phyloP scores from a whole-genome alignment of 2,888 invertebrate species.

The Dasypogon diadema region DNA sequence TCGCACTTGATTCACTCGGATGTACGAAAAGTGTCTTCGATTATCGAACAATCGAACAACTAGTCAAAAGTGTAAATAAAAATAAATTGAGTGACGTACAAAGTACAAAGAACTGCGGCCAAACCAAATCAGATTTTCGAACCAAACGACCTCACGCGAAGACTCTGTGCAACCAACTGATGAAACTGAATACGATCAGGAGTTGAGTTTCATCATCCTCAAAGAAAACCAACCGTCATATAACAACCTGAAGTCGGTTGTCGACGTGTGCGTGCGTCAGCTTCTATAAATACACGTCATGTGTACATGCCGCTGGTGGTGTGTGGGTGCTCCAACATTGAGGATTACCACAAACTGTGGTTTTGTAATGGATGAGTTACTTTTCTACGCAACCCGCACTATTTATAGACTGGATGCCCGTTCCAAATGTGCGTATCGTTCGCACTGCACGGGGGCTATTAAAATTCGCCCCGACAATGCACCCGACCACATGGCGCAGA shows the following conservation, averaged over 20 bases:
- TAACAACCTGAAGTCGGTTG: not conserved
- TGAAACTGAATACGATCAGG: conserved; percentile 61
- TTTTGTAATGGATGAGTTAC: conserved; percentile 46
- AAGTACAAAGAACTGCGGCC: too few relatives aligned
- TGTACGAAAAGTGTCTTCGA: not conserved
- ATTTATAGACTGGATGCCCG: conserved; percentile 5
- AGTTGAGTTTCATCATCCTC: conserved; percentile 59
- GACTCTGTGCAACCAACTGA: conserved; percentile 63
- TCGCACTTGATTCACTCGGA: too few relatives aligned
- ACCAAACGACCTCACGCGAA: conserved; percentile 60
- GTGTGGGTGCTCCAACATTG: conserved; percentile 22
- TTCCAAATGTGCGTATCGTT: too few relatives aligned
- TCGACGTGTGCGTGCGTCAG: not conserved
- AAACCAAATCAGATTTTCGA: too few relatives aligned
- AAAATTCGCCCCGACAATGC: too few relatives aligned
- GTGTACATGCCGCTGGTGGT: not conserved
- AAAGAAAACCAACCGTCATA: conserved; percentile 36
- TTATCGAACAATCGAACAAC: not conserved
- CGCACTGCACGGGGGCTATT: too few relatives aligned
- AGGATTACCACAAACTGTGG: conserved; percentile 44
- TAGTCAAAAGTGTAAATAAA: too few relatives aligned
- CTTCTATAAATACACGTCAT: not conserved
- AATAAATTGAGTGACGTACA: too few relatives aligned
- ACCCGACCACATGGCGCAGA: too few relatives aligned
- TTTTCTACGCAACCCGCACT: conserved; percentile 44